Conservation (phyloP, 1,140 invertebrate genomes). For the Halesus radiatus region DNA sequence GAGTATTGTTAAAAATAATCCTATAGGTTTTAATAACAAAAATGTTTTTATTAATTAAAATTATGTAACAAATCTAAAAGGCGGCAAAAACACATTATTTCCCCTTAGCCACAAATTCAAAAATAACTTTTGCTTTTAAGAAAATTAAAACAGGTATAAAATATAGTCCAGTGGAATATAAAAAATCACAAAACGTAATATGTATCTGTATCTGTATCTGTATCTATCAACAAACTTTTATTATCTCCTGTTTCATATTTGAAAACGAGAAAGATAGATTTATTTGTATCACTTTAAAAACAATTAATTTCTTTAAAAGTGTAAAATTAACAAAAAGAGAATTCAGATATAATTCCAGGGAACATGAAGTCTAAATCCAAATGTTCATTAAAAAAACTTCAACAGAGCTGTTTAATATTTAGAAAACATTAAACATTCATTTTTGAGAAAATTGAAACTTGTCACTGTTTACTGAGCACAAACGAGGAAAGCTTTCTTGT, state of each 20-base stretch:
- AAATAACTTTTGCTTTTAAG: conserved; percentile 14
- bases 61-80: conserved; percentile 8
- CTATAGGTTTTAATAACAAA: no score
- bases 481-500: neutral
- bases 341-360: neutral
- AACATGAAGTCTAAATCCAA: no score
- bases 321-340: neutral
- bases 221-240: neutral
- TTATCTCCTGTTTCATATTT: no score
- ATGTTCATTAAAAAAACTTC: no score
- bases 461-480: neutral
- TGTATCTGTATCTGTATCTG: no score
- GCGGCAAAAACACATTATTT: neutral
- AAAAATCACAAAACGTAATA: neutral
- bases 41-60: neutral
- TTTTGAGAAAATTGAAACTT: no score
- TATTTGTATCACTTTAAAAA: conserved; percentile 5
- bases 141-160: conserved; percentile 6
- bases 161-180: neutral
- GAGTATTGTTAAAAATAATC: no score
- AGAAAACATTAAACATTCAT: no score
- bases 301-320: conserved; percentile 1
- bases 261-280: no score
- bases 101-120: neutral
- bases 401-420: no score